These are phyloP conservation scores for Trachops cirrhosus DNA, from an alignment of 2,797 vertebrate genomes.

Conservation along the genomic window DNA sequence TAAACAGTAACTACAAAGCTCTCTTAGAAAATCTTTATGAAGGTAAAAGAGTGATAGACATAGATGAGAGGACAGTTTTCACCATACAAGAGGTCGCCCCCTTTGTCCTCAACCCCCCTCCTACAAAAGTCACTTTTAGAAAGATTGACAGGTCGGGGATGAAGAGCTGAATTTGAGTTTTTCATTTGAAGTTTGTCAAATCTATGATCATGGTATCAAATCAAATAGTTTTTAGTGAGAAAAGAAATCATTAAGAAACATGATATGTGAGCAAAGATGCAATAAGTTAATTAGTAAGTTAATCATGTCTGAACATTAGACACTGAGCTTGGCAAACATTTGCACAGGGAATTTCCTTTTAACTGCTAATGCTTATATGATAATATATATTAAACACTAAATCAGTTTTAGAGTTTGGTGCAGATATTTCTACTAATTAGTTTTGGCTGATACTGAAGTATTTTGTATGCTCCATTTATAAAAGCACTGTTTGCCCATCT, in stretches of 20 bases:
- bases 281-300: conserved; percentile 57
- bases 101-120: neutral
- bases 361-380: conserved; percentile 70
- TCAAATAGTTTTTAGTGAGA: conserved; percentile 36
- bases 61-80: neutral
- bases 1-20: neutral
- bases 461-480: conserved; percentile 85
- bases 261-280: conserved; percentile 44
- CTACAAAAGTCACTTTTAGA: neutral
- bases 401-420: conserved; percentile 80
- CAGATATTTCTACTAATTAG: conserved; percentile 84
- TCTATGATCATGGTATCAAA: conserved; percentile 18
- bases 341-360: conserved; percentile 73
- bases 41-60: neutral
- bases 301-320: conserved; percentile 60
- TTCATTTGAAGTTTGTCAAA: conserved; percentile 26
- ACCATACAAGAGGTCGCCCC: neutral
- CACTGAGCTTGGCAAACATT: conserved; percentile 44
- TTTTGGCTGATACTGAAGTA: conserved; percentile 85
- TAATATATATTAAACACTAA: conserved; percentile 79
- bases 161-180: neutral
- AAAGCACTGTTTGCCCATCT: conserved; percentile 85
- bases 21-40: neutral
- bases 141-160: neutral
- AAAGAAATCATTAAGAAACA: conserved; percentile 55